Percentiles rank a stretch among this genome's conserved stretches.
Evolutionary conservation across 2,888 invertebrate species (phyloP).

Genomic region (Dynastes hyllus): DNA sequence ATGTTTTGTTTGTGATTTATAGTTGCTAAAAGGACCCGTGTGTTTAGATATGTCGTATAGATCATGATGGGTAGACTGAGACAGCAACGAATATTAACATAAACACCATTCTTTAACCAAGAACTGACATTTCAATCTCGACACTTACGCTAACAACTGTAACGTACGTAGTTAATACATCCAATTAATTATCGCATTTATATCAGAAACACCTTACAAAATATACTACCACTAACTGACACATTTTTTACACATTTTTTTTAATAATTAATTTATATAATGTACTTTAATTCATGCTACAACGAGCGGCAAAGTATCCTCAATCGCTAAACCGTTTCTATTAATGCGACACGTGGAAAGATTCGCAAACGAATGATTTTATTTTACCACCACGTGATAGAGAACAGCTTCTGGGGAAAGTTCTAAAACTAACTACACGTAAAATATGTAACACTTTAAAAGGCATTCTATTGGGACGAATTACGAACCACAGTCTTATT

Average conservation of each 20-base stretch:
- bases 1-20: too few relatives aligned
- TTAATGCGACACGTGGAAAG: conserved; percentile 16
- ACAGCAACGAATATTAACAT: too few relatives aligned
- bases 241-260: conserved; percentile 26
- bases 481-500: conserved; percentile 11
- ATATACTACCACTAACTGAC: too few relatives aligned
- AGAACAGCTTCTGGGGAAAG: conserved; percentile 31
- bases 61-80: too few relatives aligned
- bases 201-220: too few relatives aligned
- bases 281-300: background rate
- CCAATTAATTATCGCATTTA: too few relatives aligned
- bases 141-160: too few relatives aligned
- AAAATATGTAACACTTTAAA: conserved; percentile 46
- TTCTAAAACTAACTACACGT: conserved; percentile 33
- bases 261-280: conserved; percentile 6
- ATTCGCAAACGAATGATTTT: conserved; percentile 26
- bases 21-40: too few relatives aligned
- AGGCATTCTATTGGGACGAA: conserved; percentile 32
- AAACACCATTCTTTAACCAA: too few relatives aligned
- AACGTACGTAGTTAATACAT: too few relatives aligned
- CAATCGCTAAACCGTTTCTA: conserved; percentile 9
- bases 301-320: background rate
- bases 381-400: conserved; percentile 3
- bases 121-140: too few relatives aligned
- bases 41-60: too few relatives aligned